Evolutionary conservation across 2,888 invertebrate species (phyloP), one percentile per base, ranked within the genome.

Genomic region (Teleogryllus oceanicus): DNA sequence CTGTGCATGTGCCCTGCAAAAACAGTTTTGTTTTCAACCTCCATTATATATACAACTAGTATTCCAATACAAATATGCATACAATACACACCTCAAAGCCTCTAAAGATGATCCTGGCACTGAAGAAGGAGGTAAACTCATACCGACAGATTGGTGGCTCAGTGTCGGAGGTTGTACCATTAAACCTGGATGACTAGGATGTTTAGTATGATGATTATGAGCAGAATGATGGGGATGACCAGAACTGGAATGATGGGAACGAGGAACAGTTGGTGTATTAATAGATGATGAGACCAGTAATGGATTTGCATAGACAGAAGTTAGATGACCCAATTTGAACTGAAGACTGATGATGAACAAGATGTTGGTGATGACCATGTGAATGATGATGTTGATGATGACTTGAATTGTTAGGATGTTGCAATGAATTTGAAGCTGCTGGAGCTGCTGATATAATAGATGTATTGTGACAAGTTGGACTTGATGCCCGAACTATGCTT

Each of bases 151-250:
- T 74, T 91, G 91, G 85, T 91, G 90, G 4, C 91, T 90, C 89
- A 92, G 89, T 78, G 91, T 89, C 10, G 91, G 91, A 2, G 82
- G 82, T 74, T 91, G 92, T 81, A 91, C 91, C 91, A 92, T 91
- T 78, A 83, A 79, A 24, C 81, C 81, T 5, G 83, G 81, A 76
- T 82, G 81, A n/a, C 78, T 74, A 5, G 80, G 78, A 37, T 81
- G 80, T 74, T 82, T 81, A 51, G 80, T 79, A 18, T 76, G 77
- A 13, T 79, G 77, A 37, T 50, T 37, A 20, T 62, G 90, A 0
- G 92, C 92, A 74, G 92, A 90, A 77, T 92, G 85, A 81, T 93
- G 88, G 84, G 92, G 92, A 83, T 92, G 92, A 84, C 92, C 92
- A 83, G 91, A 74, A 77, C 74, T 81, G n/a, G 51, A 80, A 79